Percentiles rank a stretch among this genome's conserved stretches.
Evolutionary conservation across 2,888 invertebrate genomes (phyloP).

Genomic region (Tetropium fuscum): DNA sequence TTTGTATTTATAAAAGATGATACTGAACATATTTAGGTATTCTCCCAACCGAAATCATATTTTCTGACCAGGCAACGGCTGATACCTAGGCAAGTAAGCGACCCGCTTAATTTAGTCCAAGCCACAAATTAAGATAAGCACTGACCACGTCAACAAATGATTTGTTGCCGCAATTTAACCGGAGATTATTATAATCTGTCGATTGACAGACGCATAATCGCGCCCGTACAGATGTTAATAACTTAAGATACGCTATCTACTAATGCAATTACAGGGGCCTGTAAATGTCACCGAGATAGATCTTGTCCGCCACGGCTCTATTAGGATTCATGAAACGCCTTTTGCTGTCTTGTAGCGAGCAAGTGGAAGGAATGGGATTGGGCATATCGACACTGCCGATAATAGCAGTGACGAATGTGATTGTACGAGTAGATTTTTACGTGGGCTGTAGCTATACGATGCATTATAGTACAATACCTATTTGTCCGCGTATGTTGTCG

Average conservation of each 20-base stretch:
- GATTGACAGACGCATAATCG: slow-evolving; percentile 17
- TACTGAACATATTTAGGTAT: too few species aligned
- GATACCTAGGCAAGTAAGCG: too few species aligned
- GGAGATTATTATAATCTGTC: slow-evolving; percentile 17
- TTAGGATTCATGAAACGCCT: slow-evolving; percentile 11
- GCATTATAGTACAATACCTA: too few species aligned
- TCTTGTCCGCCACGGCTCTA: slow-evolving; percentile 10
- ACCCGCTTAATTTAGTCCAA: too few species aligned
- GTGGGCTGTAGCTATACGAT: too few species aligned
- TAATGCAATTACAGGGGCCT: slow-evolving; percentile 16
- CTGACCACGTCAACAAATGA: slow-evolving; percentile 14
- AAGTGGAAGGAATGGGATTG: not conserved
- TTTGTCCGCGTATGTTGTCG: too few species aligned
- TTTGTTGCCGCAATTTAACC: slow-evolving; percentile 17
- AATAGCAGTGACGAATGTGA: too few species aligned
- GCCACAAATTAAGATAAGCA: slow-evolving; percentile 5
- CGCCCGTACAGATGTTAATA: slow-evolving; percentile 11
- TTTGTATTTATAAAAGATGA: too few species aligned
- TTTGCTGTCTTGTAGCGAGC: slow-evolving; percentile 4
- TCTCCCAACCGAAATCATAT: too few species aligned
- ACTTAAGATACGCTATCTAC: slow-evolving; percentile 18
- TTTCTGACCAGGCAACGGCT: too few species aligned
- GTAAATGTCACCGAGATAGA: slow-evolving; percentile 13
- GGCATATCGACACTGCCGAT: too few species aligned
- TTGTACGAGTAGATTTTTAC: too few species aligned